Conservation (phyloP, 2,797 vertebrate species). For the Anomalospiza imberbis region DNA sequence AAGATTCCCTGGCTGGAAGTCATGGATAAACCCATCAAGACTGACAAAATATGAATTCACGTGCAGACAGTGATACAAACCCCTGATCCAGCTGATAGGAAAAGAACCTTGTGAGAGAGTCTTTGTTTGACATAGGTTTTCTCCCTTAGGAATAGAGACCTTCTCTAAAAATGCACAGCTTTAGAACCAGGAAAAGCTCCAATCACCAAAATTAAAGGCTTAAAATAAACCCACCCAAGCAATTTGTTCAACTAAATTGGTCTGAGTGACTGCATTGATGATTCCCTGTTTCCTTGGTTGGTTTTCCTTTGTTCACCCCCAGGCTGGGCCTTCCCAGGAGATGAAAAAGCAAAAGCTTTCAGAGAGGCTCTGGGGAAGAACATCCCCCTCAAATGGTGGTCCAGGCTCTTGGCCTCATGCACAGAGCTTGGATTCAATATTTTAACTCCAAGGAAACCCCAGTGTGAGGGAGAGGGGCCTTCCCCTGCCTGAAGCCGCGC, state of each 20-base stretch:
- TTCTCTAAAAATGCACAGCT: neutral
- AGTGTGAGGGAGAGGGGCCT: neutral
- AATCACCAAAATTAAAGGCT: neutral
- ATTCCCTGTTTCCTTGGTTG: neutral
- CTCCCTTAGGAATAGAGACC: neutral
- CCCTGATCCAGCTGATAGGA: neutral
- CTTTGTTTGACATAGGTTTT: neutral
- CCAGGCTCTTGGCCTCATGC: neutral
- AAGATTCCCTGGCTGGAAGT: conserved; percentile 14
- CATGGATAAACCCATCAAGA: neutral
- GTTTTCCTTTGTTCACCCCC: neutral
- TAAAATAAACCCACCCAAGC: neutral
- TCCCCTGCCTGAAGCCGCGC: neutral
- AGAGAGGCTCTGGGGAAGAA: neutral
- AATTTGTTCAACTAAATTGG: neutral
- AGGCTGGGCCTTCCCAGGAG: neutral
- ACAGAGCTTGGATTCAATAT: neutral
- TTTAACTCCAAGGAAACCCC: neutral
- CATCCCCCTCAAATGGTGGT: fast-evolving
- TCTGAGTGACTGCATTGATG: neutral
- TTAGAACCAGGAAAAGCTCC: neutral
- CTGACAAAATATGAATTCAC: neutral
- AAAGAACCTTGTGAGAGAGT: neutral
- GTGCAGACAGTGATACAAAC: neutral
- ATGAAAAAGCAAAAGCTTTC: neutral